Evolutionary conservation across 53 echinoderm and acorn worm genomes (phyloP).

Genomic region (Stichopus horrens): DNA sequence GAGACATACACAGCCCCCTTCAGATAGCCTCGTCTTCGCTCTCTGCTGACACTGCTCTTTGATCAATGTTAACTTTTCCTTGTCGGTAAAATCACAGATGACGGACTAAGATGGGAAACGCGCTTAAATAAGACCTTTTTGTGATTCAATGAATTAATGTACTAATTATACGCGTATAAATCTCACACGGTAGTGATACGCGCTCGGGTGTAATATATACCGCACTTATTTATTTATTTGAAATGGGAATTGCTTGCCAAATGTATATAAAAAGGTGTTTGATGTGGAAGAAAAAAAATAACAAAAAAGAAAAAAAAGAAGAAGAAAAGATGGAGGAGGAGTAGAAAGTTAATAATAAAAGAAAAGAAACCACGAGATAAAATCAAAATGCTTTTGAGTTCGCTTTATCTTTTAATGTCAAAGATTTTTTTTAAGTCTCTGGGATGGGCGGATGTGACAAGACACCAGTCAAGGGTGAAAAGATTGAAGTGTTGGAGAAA

Average conservation of each 20-base stretch:
- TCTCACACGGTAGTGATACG: constrained; percentile 11
- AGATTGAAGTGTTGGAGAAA: background rate
- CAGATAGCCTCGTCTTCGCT: background rate
- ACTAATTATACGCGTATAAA: constrained; percentile 41
- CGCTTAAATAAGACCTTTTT: background rate
- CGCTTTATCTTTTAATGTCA: background rate
- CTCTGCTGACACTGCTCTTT: constrained; percentile 9
- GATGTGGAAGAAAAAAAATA: constrained; percentile 22
- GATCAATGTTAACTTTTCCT: constrained; percentile 23
- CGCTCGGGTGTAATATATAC: constrained; percentile 28
- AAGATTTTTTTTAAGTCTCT: constrained; percentile 1
- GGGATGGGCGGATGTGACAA: constrained; percentile 17
- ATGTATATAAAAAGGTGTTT: constrained; percentile 44
- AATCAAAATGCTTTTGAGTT: constrained; percentile 3
- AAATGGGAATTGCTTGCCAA: constrained; percentile 50
- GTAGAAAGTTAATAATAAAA: constrained; percentile 1
- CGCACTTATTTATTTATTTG: constrained; percentile 45
- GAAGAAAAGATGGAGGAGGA: background rate
- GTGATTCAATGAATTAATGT: constrained; percentile 48
- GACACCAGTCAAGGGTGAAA: constrained; percentile 22
- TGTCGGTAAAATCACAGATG: constrained; percentile 12
- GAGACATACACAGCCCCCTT: background rate
- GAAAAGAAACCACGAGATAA: constrained; percentile 18
- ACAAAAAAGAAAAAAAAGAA: background rate
- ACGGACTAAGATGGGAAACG: background rate